Base-by-base conservation (phyloP, 1,140 invertebrate genomes). In the Aphis gossypii region DNA sequence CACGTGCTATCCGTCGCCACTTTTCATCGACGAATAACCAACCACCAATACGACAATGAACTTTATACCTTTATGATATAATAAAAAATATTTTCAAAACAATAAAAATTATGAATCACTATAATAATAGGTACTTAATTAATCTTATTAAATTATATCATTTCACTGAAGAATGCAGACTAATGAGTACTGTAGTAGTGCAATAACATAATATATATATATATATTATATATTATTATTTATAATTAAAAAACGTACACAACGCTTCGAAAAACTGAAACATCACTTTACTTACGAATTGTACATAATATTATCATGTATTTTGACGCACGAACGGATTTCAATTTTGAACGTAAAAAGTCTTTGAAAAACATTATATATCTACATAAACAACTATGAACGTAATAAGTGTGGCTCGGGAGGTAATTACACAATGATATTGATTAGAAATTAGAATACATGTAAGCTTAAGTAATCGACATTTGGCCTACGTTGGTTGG, bases 1-100 rank as follows among this genome's bases (percentile, higher is more conserved):
- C 87, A 89, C 87, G 87, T 89, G 87, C 48, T 89, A 54, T 89
- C 87, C 48, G 48, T 54, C 87, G 48, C 11, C 84, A 30, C 41
- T 46, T 51, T 86, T 48, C 44, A 86, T 41, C 44, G 84, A 46
- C 84, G 23, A 86, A 60, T 8, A 11, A 7, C 54, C 23, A 9
- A 60, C 14, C 30, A 76, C 60, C 30, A 30, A n/a, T 68, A 68
- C 25, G 30, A n/a, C 60, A 4, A 5, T 76, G 23, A n/a, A 6
- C n/a, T 76, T 76, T 76, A n/a, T 76, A n/a, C 30, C 4, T 76
- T 76, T 76, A 20, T 68, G 60, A 60, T 25, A n/a, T 30, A 68
- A n/a, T n/a, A 18, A n/a, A 68, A 68, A n/a, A 68, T 20, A 68
- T 18, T n/a, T n/a, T 14, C 30, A 18, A n/a, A 68, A 68, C n/a